Evolutionary conservation across 2,888 invertebrate species (phyloP), one percentile per base, ranked within the genome.

Genomic region (Campopleginae sp.): DNA sequence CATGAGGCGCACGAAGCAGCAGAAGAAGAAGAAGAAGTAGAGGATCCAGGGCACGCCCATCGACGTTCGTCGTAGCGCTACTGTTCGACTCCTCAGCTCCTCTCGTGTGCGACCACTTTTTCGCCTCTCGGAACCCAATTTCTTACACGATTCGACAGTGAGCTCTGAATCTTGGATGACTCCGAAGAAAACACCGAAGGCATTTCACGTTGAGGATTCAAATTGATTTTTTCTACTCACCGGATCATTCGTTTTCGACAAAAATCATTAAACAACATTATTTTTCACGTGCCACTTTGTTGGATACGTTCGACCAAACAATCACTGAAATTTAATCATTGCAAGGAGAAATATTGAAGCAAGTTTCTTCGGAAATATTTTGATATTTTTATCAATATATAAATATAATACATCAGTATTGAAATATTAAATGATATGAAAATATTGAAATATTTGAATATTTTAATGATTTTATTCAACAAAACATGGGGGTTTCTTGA

Each of bases 1-100:
- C 77, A 86, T 72, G 72, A 58, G 61, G n/a, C 61, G 63, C 63
- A 79, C 68, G 68, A 61, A 42, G 79, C 27, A 44, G 27, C 27
- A 48, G 66, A 48, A 23, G 82, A 61, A 38, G 27, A 70, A 42
- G 42, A 76, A 68, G 31, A 23, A 58, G 38, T n/a, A 33, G n/a
- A 58, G 65, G 58, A 58, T 58, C 58, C 31, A 12, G 27, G 72
- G 44, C 46, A 74, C 79, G 68, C 74, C 79, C 68, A 70, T 19
- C 61, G 17, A 63, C 61, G 61, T 79, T 17, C 61, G 61, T 79
- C 23, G 79, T 19, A 33, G 65, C 54, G 65, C 54, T 74, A 51
- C 74, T 61, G 23, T 54, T 33, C 19, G 12, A 31, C 33, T 19
- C n/a, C 8, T 72, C 14, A 14, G 44, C 44, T 17, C 14, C n/a